Conservation (phyloP, 2,113 vertebrate genomes). For the Cichladusa arquata region DNA sequence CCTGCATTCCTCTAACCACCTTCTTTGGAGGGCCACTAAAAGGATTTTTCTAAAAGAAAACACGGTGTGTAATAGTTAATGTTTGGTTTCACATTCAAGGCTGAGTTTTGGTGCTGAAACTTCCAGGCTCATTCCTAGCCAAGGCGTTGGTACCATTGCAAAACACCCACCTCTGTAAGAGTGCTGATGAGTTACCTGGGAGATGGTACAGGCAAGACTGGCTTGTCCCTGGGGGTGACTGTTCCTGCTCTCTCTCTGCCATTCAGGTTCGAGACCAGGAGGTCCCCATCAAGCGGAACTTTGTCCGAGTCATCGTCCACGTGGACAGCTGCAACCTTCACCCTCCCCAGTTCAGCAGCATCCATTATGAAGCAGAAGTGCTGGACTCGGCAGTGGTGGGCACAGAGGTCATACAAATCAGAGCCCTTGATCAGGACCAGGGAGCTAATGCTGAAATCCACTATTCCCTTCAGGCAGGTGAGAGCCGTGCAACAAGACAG, state of each 20-base stretch:
- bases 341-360: slow-evolving; percentile 82
- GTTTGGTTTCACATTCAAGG: not conserved
- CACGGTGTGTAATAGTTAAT: not conserved
- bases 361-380: slow-evolving; percentile 79
- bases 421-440: slow-evolving; percentile 85
- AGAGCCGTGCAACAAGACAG: not conserved
- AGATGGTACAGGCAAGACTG: not conserved
- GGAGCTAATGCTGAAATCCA: slow-evolving; percentile 86
- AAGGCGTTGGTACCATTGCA: not conserved
- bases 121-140: not conserved
- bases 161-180: not conserved
- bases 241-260: not conserved
- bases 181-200: not conserved
- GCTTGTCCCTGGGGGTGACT: not conserved
- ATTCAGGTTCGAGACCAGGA: slow-evolving; percentile 92
- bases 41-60: not conserved
- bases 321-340: slow-evolving; percentile 90
- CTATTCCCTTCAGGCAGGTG: slow-evolving; percentile 91
- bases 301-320: slow-evolving; percentile 80
- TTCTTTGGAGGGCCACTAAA: not conserved
- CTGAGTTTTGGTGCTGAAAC: not conserved
- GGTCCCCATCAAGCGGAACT: slow-evolving; percentile 92
- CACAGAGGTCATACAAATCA: slow-evolving; percentile 84
- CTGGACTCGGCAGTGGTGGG: slow-evolving; percentile 73
- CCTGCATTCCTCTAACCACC: not conserved